These are phyloP conservation scores for Corythoichthys haematopterus DNA, from an alignment of 2,113 vertebrate genomes.

Conservation along the genomic window DNA sequence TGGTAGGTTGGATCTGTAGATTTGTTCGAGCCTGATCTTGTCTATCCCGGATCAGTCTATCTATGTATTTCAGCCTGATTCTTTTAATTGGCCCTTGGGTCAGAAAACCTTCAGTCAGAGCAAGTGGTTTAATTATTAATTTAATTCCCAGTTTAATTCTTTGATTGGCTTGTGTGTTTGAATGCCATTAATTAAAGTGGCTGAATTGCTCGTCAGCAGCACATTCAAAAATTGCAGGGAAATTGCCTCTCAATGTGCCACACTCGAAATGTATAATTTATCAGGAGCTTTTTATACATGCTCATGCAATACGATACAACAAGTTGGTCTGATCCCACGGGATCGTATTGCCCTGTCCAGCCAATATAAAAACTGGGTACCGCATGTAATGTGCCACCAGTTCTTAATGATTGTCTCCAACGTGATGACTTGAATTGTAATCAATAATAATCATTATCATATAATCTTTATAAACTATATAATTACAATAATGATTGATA, in stretches of 20 bases:
- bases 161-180: too few species aligned
- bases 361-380: neutral
- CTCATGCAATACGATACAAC: slow-evolving; percentile 24
- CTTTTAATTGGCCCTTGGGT: too few species aligned
- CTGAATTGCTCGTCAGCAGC: neutral
- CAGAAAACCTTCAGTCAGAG: too few species aligned
- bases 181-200: neutral
- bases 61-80: neutral
- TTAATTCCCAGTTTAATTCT: too few species aligned
- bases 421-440: neutral
- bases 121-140: too few species aligned
- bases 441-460: too few species aligned
- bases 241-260: neutral
- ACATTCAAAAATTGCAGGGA: neutral
- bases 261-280: slow-evolving; percentile 41
- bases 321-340: neutral
- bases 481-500: too few species aligned
- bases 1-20: slow-evolving; percentile 73
- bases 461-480: too few species aligned
- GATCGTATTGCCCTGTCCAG: slow-evolving; percentile 28
- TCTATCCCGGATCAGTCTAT: too few species aligned
- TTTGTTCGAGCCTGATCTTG: too few species aligned
- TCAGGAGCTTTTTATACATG: slow-evolving; percentile 19
- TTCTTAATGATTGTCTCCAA: slow-evolving; percentile 5
- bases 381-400: neutral